Evolutionary conservation across 2,888 invertebrate species (phyloP).

Genomic region (Dinocampus coccinellae): DNA sequence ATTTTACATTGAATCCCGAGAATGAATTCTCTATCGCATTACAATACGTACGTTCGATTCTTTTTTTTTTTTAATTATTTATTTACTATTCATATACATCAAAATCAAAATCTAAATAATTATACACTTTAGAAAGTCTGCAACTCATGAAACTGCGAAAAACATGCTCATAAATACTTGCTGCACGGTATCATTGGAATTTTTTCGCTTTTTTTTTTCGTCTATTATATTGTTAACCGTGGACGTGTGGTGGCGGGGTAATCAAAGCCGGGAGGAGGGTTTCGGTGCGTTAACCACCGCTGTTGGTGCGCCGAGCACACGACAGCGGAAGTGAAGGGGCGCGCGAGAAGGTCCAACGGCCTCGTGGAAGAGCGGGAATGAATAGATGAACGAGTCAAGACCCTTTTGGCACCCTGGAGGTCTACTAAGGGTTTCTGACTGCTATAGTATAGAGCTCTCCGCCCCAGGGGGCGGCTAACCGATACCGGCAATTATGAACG

Average conservation of each 20-base stretch:
- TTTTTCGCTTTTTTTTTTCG: constrained; percentile 6
- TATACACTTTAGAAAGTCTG: no score
- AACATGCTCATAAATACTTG: no score
- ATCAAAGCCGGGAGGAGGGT: constrained; percentile 31
- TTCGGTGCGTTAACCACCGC: constrained; percentile 37
- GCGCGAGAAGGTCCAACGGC: constrained; percentile 61
- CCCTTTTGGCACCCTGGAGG: constrained; percentile 25
- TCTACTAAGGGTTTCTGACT: constrained; percentile 45
- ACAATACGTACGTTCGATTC: no score
- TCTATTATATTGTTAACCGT: no score
- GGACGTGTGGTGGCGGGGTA: constrained; percentile 19
- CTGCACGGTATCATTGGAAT: no score
- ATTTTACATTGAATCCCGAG: no score
- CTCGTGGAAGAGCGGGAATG: constrained; percentile 52
- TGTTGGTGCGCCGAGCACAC: constrained; percentile 25
- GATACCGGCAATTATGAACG: constrained; percentile 70
- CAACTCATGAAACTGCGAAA: no score
- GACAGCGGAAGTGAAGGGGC: constrained; percentile 65
- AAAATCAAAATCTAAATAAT: no score
- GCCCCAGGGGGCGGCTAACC: constrained; percentile 67
- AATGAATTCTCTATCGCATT: no score
- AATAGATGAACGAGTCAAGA: constrained; percentile 31
- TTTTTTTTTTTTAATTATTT: no score
- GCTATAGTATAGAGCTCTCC: constrained; percentile 35
- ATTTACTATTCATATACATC: no score